phyloP scores from a whole-genome alignment of 2,113 vertebrate genomes.

The Struthio camelus region DNA sequence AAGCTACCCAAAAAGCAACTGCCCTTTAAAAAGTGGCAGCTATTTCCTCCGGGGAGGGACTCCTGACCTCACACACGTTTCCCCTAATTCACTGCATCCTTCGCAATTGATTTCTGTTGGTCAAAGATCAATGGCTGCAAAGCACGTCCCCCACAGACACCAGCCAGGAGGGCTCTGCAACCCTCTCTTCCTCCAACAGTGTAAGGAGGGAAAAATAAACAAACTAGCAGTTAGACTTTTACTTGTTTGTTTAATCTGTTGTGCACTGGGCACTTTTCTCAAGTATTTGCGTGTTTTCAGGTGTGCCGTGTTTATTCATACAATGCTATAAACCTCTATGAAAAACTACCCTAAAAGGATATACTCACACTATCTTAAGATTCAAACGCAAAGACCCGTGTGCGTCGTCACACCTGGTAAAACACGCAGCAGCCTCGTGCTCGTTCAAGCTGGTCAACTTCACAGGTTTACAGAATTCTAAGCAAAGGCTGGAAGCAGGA shows the following conservation, averaged over 20 bases:
- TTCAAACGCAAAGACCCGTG: neutral
- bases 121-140: constrained; percentile 17
- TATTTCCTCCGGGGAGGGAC: neutral
- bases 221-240: neutral
- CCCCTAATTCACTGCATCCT: constrained; percentile 38
- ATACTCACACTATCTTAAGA: neutral
- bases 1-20: neutral
- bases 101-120: constrained; percentile 12
- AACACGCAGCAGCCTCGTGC: neutral
- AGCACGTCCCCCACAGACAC: neutral
- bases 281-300: neutral
- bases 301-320: neutral
- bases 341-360: neutral
- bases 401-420: neutral
- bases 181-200: neutral
- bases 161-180: neutral
- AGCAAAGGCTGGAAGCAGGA: neutral
- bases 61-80: neutral
- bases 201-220: neutral
- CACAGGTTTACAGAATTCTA: neutral
- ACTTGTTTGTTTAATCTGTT: too few species aligned
- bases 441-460: neutral
- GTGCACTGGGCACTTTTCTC: neutral
- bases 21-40: neutral
- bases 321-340: neutral